These are phyloP conservation scores for Leucophora obtusa DNA, from an alignment of 2,888 invertebrate genomes.

Conservation along the genomic window DNA sequence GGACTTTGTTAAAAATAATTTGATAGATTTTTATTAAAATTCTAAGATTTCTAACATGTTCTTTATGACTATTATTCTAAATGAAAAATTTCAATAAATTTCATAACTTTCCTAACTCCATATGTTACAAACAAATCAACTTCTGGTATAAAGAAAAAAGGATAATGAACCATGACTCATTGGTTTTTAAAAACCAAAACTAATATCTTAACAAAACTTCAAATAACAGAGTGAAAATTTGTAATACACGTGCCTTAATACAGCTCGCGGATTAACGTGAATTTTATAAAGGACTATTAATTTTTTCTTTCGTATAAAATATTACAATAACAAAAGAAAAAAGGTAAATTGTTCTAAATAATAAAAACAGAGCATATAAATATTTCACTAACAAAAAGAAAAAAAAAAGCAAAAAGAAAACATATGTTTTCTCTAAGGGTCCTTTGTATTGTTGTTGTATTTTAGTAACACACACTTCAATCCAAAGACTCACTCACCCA, in stretches of 20 bases:
- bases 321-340: slow-evolving; percentile 19
- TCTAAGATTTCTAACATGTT: too few species aligned
- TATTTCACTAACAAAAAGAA: background rate
- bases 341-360: slow-evolving; percentile 24
- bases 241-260: slow-evolving; percentile 41
- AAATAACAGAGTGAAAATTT: slow-evolving; percentile 45
- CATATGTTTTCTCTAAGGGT: slow-evolving; percentile 60
- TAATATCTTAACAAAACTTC: slow-evolving; percentile 23
- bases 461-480: background rate
- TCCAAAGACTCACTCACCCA: background rate
- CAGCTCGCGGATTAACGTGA: slow-evolving; percentile 30
- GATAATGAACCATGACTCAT: slow-evolving; percentile 46
- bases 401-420: slow-evolving; percentile 18
- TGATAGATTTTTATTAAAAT: too few species aligned
- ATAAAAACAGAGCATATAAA: slow-evolving; percentile 5
- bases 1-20: too few species aligned
- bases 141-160: background rate
- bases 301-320: background rate
- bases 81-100: too few species aligned
- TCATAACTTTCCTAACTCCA: background rate
- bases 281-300: slow-evolving; percentile 41
- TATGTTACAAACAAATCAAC: background rate
- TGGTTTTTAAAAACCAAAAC: slow-evolving; percentile 20
- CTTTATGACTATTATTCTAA: too few species aligned
- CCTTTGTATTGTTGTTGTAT: background rate